Conservation (phyloP, 2,888 invertebrate species). For the Tetanocera ferruginea region DNA sequence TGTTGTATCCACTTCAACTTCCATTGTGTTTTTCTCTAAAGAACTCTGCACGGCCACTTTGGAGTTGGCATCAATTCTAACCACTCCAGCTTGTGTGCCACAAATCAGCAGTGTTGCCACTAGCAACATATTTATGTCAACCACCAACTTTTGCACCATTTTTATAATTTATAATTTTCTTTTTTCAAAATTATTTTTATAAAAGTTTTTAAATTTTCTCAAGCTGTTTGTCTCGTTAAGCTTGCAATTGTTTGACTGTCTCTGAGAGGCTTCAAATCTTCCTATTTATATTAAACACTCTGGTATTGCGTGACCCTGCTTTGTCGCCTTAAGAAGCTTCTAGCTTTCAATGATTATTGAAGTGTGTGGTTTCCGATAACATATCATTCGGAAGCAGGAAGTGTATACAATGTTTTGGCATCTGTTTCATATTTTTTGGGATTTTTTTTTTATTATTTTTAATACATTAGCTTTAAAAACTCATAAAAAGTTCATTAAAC, state of each 20-base stretch:
- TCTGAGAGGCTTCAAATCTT: neutral
- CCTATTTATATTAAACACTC: conserved; percentile 4
- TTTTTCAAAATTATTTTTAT: neutral
- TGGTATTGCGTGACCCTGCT: neutral
- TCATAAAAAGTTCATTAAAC: conserved; percentile 5
- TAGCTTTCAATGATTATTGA: neutral
- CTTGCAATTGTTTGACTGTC: conserved; percentile 8
- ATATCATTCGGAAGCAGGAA: conserved; percentile 15
- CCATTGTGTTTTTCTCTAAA: neutral
- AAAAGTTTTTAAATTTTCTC: neutral
- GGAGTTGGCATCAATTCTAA: conserved; percentile 26
- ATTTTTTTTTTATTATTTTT: neutral
- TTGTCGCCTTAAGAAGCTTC: conserved; percentile 7
- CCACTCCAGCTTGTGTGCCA: conserved; percentile 36
- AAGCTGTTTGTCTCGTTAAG: neutral
- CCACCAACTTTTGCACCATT: neutral
- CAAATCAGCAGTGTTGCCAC: neutral
- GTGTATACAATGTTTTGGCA: conserved; percentile 23
- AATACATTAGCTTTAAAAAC: no score
- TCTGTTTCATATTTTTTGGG: neutral
- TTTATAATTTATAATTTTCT: neutral
- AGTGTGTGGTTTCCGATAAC: neutral
- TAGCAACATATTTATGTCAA: neutral
- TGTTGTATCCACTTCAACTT: conserved; percentile 37
- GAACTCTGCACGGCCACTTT: neutral